phyloP scores from a whole-genome alignment of 2,888 invertebrate genomes.

The Diplolepis rosae region DNA sequence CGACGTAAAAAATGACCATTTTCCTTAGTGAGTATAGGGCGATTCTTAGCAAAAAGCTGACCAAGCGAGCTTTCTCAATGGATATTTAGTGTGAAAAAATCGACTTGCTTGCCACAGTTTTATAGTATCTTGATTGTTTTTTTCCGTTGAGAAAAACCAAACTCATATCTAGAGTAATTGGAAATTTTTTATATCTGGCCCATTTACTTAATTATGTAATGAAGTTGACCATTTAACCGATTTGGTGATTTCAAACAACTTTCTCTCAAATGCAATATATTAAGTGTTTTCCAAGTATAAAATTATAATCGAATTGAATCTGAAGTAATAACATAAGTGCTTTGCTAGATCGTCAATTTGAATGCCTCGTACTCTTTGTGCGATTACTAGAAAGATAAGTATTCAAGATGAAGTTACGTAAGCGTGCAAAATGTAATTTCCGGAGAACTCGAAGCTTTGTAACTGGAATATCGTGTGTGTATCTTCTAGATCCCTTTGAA shows the following conservation, averaged over 20 bases:
- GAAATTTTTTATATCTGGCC: not conserved
- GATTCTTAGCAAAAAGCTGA: conserved; percentile 44
- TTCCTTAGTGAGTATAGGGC: conserved; percentile 43
- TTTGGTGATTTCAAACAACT: too few relatives aligned
- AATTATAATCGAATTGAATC: conserved; percentile 24
- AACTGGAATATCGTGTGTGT: conserved; percentile 40
- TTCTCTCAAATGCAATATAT: too few relatives aligned
- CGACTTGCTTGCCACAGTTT: not conserved
- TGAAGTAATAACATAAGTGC: conserved; percentile 27
- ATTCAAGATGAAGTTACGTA: conserved; percentile 37
- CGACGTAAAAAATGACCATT: conserved; percentile 51
- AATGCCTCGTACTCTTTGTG: conserved; percentile 24
- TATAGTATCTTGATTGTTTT: not conserved
- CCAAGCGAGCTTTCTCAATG: conserved; percentile 42
- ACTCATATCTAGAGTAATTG: not conserved
- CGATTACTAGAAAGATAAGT: conserved; percentile 20
- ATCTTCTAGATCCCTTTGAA: conserved; percentile 38
- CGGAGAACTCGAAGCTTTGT: conserved; percentile 41
- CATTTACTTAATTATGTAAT: too few relatives aligned
- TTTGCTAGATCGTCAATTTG: conserved; percentile 9
- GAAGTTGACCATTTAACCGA: too few relatives aligned
- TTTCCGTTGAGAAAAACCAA: not conserved
- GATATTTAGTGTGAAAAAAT: conserved; percentile 35
- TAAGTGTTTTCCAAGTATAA: not conserved
- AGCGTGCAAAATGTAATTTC: conserved; percentile 48